Conservation (phyloP, 2,888 invertebrate species). For the Branchipolynoe longqiensis region DNA sequence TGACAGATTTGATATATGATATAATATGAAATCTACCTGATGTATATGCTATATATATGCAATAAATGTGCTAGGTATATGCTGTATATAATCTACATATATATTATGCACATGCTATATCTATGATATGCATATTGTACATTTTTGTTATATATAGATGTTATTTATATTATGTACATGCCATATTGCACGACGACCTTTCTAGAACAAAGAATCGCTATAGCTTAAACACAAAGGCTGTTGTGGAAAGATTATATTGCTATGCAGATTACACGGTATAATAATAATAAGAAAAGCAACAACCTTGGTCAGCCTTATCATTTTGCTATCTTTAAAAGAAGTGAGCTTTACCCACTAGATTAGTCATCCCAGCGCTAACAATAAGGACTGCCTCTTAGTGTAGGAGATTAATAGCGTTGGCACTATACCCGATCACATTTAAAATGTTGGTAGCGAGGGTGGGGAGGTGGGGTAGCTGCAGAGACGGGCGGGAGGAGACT, state of each 20-base stretch:
- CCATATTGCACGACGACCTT: neutral
- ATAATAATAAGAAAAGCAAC: neutral
- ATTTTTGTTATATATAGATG: neutral
- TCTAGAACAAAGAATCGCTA: neutral
- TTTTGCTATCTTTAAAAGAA: too few species aligned
- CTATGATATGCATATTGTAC: neutral
- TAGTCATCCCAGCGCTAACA: too few species aligned
- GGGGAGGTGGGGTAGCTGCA: neutral
- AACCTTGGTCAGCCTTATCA: neutral
- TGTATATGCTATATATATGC: neutral
- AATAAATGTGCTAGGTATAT: too few species aligned
- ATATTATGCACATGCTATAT: too few species aligned
- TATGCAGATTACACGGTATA: too few species aligned
- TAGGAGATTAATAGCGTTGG: constrained; percentile 1
- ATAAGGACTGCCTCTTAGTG: too few species aligned
- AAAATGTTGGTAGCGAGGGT: neutral
- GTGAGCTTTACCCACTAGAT: too few species aligned
- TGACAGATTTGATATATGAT: neutral
- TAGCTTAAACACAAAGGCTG: too few species aligned
- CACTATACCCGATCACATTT: constrained; percentile 6
- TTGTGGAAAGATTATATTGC: too few species aligned
- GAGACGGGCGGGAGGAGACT: neutral
- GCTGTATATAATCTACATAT: too few species aligned
- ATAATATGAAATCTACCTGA: neutral
- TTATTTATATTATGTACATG: neutral